Evolutionary conservation across 2,888 invertebrate species (phyloP).

Genomic region (Lasioglossum figueresi): DNA sequence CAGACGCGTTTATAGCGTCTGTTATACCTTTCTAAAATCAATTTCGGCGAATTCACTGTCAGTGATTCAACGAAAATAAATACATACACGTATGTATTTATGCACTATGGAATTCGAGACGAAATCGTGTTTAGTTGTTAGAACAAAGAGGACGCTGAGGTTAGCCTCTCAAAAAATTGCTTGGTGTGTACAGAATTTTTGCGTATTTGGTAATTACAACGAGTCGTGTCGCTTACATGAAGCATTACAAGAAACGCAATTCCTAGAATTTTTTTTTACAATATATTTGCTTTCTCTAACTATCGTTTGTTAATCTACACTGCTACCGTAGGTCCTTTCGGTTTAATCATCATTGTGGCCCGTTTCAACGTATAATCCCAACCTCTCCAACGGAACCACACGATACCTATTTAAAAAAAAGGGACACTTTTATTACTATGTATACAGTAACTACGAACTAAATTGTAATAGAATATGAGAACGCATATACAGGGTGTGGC

Average conservation of each 20-base stretch:
- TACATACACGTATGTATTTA: neutral
- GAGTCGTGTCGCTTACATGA: constrained; percentile 7
- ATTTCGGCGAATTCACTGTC: neutral
- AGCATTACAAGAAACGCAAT: neutral
- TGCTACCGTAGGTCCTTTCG: constrained; percentile 86
- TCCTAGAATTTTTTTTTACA: neutral
- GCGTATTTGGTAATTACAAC: constrained; percentile 30
- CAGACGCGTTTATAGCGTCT: neutral
- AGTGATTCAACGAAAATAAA: constrained; percentile 14
- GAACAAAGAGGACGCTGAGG: neutral
- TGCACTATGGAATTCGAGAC: neutral
- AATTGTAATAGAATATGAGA: neutral
- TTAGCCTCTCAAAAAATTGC: neutral
- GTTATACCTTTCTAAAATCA: neutral
- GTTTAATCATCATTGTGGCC: constrained; percentile 96
- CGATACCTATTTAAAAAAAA: constrained; percentile 88
- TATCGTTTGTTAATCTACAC: neutral
- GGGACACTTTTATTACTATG: neutral
- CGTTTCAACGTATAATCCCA: constrained; percentile 97
- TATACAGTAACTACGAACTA: neutral
- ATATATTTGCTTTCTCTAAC: constrained; percentile 10
- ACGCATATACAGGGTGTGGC: neutral
- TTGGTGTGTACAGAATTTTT: neutral
- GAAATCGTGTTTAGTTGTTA: neutral
- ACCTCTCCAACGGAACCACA: constrained; percentile 98